phyloP scores from a whole-genome alignment of 2,797 vertebrate species.

The Syngnathus rostellatus region DNA sequence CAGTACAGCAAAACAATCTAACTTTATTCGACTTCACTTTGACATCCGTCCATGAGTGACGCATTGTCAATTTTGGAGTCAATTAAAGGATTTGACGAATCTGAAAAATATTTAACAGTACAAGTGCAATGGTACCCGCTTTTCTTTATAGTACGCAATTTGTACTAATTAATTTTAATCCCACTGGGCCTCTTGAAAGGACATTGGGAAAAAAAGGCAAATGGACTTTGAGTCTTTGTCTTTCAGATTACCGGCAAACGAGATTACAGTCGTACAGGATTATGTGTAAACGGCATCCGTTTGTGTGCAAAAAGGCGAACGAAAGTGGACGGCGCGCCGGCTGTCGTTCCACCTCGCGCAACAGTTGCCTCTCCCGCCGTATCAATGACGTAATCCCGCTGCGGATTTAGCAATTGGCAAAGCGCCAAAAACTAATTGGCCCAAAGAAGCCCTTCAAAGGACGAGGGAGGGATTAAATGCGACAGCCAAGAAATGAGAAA shows the following conservation, averaged over 20 bases:
- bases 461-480: constrained; percentile 26
- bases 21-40: too few species aligned
- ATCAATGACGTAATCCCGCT: constrained; percentile 43
- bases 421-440: constrained; percentile 22
- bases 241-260: constrained; percentile 2
- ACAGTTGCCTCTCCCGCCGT: constrained; percentile 38
- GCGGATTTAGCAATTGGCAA: constrained; percentile 38
- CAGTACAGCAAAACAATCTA: too few species aligned
- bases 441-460: constrained; percentile 60
- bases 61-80: too few species aligned
- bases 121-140: constrained; percentile 76
- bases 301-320: constrained; percentile 27
- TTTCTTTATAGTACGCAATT: constrained; percentile 34
- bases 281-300: constrained; percentile 35
- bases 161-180: constrained; percentile 26
- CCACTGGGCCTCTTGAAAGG: constrained; percentile 71
- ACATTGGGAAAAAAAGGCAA: background rate
- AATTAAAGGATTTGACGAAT: too few species aligned
- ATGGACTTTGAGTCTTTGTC: constrained; percentile 8
- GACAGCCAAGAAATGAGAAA: too few species aligned
- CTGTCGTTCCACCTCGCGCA: constrained; percentile 12
- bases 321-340: background rate
- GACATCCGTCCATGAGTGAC: too few species aligned
- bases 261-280: constrained; percentile 11
- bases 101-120: constrained; percentile 16